A percentile compares a stretch with the other conserved stretches of the same genome.
Conservation (phyloP, 2,797 vertebrate genomes). For the Discoglossus pictus region DNA sequence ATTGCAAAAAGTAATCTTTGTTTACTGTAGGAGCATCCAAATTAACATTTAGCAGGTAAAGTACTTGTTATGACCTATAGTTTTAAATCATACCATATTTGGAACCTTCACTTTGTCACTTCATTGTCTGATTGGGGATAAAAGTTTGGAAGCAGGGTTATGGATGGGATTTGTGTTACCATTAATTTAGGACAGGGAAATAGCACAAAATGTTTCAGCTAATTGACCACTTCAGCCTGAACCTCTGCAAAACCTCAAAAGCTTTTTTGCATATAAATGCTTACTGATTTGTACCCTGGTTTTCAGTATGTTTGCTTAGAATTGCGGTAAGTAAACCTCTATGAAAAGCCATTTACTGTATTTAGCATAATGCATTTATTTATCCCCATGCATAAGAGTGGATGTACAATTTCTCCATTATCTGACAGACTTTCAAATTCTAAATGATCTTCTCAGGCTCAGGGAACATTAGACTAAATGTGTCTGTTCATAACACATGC, state of each 20-base stretch:
- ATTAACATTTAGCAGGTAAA: too few relatives aligned
- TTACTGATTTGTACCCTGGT: neutral
- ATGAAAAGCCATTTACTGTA: conserved; percentile 32
- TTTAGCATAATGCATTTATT: conserved; percentile 32
- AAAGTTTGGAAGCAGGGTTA: too few relatives aligned
- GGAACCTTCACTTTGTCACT: too few relatives aligned
- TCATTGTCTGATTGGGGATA: too few relatives aligned
- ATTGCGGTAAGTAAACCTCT: neutral
- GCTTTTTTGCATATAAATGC: neutral
- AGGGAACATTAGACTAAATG: conserved; percentile 26
- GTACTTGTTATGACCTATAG: too few relatives aligned
- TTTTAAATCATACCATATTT: too few relatives aligned
- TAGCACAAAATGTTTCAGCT: too few relatives aligned
- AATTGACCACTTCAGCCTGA: too few relatives aligned
- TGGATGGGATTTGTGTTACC: too few relatives aligned
- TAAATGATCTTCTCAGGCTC: conserved; percentile 18
- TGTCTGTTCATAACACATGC: conserved; percentile 27
- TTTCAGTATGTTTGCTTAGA: neutral
- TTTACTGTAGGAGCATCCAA: too few relatives aligned
- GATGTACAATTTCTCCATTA: conserved; percentile 14
- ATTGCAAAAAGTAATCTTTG: too few relatives aligned
- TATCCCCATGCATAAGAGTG: neutral
- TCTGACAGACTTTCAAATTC: conserved; percentile 2
- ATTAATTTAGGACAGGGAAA: too few relatives aligned
- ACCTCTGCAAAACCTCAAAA: neutral